These are phyloP conservation scores for Protophormia terraenovae DNA, from an alignment of 2,888 invertebrate species.

Conservation along the genomic window DNA sequence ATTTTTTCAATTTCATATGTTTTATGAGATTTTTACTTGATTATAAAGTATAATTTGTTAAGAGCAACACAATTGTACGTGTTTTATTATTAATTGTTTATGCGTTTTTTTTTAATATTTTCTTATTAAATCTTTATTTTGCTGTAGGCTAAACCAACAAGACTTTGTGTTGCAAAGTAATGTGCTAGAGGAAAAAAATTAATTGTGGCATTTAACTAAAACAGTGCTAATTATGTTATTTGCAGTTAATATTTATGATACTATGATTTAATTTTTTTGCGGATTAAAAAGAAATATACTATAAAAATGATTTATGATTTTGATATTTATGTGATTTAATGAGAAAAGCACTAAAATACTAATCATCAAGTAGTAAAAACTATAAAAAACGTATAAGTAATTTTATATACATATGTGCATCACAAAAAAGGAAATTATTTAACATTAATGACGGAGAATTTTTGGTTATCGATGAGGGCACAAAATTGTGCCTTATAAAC, in stretches of 20 bases:
- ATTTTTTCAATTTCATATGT: not conserved
- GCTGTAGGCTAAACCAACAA: not conserved
- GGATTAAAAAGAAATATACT: not conserved
- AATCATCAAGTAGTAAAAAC: not conserved
- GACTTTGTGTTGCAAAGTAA: conserved; percentile 21
- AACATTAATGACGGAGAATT: no score
- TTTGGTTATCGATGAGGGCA: no score
- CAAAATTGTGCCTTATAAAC: no score
- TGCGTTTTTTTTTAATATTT: conserved; percentile 18
- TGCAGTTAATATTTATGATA: conserved; percentile 58
- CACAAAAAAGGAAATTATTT: no score
- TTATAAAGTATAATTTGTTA: conserved; percentile 67
- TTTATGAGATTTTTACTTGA: conserved; percentile 52
- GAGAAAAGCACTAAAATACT: not conserved
- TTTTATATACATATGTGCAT: no score
- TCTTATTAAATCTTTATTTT: conserved; percentile 1
- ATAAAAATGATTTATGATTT: conserved; percentile 42
- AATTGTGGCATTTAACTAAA: conserved; percentile 66
- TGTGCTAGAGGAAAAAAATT: conserved; percentile 40
- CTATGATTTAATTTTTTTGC: not conserved
- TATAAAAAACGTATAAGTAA: not conserved
- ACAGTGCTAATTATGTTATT: conserved; percentile 67
- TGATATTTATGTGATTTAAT: not conserved
- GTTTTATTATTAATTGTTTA: conserved; percentile 68
- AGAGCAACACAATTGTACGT: conserved; percentile 62